phyloP scores from a whole-genome alignment of 2,797 vertebrate species.

The Pangasius djambal region DNA sequence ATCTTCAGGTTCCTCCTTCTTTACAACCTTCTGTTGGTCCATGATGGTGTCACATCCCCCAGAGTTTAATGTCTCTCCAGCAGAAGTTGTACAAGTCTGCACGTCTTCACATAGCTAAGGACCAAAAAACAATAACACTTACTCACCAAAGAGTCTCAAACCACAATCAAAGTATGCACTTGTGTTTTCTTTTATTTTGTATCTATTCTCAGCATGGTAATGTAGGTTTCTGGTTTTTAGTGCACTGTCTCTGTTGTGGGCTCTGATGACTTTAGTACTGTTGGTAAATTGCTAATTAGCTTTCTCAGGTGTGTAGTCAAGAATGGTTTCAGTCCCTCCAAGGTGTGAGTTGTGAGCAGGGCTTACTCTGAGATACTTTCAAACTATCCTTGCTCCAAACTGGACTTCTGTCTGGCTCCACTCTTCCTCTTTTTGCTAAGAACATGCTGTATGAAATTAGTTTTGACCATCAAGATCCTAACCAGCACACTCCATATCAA shows the following conservation, averaged over 20 bases:
- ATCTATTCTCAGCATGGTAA: neutral
- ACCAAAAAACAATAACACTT: neutral
- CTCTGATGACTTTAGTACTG: neutral
- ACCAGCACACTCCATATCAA: neutral
- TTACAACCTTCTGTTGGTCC: neutral
- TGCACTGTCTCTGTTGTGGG: neutral
- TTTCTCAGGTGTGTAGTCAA: neutral
- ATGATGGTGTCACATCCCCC: neutral
- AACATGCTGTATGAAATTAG: neutral
- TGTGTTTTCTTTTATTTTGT: no score
- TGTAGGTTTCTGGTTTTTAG: neutral
- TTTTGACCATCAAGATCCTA: neutral
- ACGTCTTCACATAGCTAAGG: neutral
- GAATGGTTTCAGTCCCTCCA: neutral
- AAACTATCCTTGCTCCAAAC: neutral
- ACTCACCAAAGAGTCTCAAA: neutral
- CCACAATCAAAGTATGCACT: neutral
- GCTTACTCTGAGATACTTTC: neutral
- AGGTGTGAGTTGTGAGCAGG: neutral
- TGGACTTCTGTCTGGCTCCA: neutral
- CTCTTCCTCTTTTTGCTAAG: neutral
- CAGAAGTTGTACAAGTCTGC: neutral
- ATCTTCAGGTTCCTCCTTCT: constrained; percentile 30
- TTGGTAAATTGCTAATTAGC: neutral
- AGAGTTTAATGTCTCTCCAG: neutral